Percentiles rank a stretch among this genome's conserved stretches.
Evolutionary conservation across 1,140 invertebrate genomes (phyloP).

Genomic region (Drosophila pseudoobscura): DNA sequence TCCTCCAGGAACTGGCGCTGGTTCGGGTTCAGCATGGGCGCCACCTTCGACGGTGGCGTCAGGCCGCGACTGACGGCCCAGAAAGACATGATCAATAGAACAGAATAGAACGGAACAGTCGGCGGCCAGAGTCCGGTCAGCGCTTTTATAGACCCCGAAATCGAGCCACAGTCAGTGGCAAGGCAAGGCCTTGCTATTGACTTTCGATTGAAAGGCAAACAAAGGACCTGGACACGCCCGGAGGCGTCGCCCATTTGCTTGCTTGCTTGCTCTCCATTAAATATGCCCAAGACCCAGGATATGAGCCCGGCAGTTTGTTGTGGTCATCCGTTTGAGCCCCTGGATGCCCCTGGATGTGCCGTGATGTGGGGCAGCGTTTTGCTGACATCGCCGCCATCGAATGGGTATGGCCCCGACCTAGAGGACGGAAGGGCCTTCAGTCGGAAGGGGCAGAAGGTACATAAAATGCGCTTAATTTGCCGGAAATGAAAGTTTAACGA

Average conservation of each 20-base stretch:
- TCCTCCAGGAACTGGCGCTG: slow-evolving; percentile 81
- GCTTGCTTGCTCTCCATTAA: slow-evolving; percentile 52
- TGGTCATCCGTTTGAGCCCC: slow-evolving; percentile 52
- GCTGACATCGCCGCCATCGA: slow-evolving; percentile 54
- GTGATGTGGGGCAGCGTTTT: slow-evolving; percentile 36
- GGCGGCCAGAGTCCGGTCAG: too few relatives aligned
- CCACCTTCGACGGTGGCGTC: slow-evolving; percentile 68
- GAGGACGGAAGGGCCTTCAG: background rate
- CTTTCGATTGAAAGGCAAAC: slow-evolving; percentile 80
- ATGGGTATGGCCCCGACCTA: slow-evolving; percentile 39
- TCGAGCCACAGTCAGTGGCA: background rate
- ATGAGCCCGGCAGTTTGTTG: slow-evolving; percentile 47
- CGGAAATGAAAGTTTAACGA: slow-evolving; percentile 82
- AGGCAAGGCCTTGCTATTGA: slow-evolving; percentile 66
- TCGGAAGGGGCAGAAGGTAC: slow-evolving; percentile 39
- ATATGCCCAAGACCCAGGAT: slow-evolving; percentile 48
- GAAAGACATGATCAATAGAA: slow-evolving; percentile 64
- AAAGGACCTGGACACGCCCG: slow-evolving; percentile 58
- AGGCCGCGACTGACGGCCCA: slow-evolving; percentile 74
- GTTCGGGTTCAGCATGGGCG: slow-evolving; percentile 80
- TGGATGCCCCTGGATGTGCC: too few relatives aligned
- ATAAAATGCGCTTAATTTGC: slow-evolving; percentile 82
- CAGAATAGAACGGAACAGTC: slow-evolving; percentile 11
- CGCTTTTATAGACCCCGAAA: slow-evolving; percentile 30
- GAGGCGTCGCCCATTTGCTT: slow-evolving; percentile 56